Evolutionary conservation across 2,888 invertebrate genomes (phyloP), one percentile per base, ranked within the genome.

Genomic region (Ophraella communa): DNA sequence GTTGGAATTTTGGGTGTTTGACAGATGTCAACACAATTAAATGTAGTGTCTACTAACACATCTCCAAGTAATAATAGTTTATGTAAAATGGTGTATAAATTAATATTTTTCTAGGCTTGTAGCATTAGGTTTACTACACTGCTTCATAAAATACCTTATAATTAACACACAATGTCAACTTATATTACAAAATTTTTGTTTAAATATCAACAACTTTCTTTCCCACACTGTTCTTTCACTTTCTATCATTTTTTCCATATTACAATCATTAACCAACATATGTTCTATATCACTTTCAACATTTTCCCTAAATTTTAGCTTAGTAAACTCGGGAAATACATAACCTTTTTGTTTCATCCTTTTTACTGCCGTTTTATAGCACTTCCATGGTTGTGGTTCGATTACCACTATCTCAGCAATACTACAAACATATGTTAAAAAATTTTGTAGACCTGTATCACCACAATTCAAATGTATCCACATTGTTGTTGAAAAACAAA

Each of bases 381-480:
- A 93, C 77, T 89, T 91, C 94, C 94, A 95, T 1, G 91, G 90
- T 76, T 95, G 94, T 0, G 93, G 92, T 79, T 95, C 95, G 65
- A 94, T 84, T 18, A 94, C 84, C 8, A 94, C 80, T 56, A 87
- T 82, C 44, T 85, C 83, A 4, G 88, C 82, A 21, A 85, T 75
- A 5, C 77, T 71, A 64, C 87, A 86, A 4, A 91, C 78, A 55
- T 84, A 85, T 18, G 81, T 77, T 1, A 95, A 81, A 79, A 93
- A 92, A 3, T 80, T 72, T 59, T 83, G 74, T 35, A 95, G 80
- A 0, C 92, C 93, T 4, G 82, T 80, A 83, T 95, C 95, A 4
- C 93, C 92, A 81, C 91, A 85, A 80, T 95, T 94, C 21, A 95
- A 79, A 81, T 95, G 95, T 75, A 95, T 92, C 95, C 95, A 95